Conservation (phyloP, 2,113 vertebrate genomes). For the Phyllopteryx taeniolatus region DNA sequence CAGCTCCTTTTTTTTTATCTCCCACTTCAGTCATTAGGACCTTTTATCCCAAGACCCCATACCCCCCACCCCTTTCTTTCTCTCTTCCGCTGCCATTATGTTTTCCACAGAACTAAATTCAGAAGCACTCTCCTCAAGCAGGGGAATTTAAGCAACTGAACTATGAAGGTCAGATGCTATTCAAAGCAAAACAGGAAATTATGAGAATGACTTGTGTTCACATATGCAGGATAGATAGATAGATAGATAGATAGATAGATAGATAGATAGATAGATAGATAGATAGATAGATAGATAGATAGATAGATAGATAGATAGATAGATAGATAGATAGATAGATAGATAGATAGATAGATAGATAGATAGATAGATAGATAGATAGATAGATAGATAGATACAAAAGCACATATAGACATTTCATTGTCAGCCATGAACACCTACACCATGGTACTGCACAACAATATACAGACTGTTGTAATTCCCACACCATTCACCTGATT, state of each 20-base stretch:
- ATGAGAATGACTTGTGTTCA: not conserved
- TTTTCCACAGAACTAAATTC: slow-evolving; percentile 7
- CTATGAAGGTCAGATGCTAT: not conserved
- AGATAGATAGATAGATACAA: too few relatives aligned
- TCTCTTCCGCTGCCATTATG: not conserved
- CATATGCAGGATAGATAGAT: not conserved
- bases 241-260: too few relatives aligned
- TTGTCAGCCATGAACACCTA: too few relatives aligned
- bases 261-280: too few relatives aligned
- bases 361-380: too few relatives aligned
- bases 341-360: not conserved
- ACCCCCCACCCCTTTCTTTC: not conserved
- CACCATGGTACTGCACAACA: too few relatives aligned
- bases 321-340: not conserved
- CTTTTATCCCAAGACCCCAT: slow-evolving; percentile 1
- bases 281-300: too few relatives aligned
- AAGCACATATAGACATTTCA: too few relatives aligned
- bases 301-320: too few relatives aligned
- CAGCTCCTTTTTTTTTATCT: slow-evolving; percentile 13
- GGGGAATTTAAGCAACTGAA: not conserved
- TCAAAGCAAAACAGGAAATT: slow-evolving; percentile 1
- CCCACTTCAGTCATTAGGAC: not conserved
- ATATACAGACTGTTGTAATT: too few relatives aligned
- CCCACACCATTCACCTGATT: too few relatives aligned
- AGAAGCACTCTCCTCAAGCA: not conserved